These are phyloP conservation scores for Brachionus rubens DNA, from an alignment of 1,140 invertebrate genomes.

Conservation along the genomic window DNA sequence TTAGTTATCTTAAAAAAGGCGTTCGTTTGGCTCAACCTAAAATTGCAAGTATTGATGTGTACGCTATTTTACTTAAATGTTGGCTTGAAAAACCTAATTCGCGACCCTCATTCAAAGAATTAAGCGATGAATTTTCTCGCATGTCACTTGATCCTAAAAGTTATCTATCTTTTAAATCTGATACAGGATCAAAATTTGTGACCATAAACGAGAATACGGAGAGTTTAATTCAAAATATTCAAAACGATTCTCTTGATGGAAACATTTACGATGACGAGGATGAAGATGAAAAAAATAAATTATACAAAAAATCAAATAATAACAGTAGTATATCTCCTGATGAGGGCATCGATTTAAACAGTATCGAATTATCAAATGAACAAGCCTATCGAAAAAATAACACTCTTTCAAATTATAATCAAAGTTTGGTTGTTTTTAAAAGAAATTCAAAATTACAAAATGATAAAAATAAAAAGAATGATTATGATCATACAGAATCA, in stretches of 20 bases:
- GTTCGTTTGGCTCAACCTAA: neutral
- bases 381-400: conserved; percentile 5
- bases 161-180: conserved; percentile 19
- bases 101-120: conserved; percentile 24
- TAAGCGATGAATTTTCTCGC: neutral
- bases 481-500: too few species aligned
- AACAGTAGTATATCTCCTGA: conserved; percentile 14
- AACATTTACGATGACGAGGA: neutral
- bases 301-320: neutral
- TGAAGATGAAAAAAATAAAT: neutral
- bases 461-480: neutral
- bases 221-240: neutral
- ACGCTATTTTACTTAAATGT: conserved; percentile 3
- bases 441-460: neutral
- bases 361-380: neutral
- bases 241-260: neutral
- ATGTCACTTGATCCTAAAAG: neutral
- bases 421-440: conserved; percentile 20
- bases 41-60: conserved; percentile 20
- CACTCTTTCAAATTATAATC: neutral
- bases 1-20: conserved; percentile 8
- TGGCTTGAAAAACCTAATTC: conserved; percentile 11
- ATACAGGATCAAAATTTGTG: neutral
- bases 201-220: conserved; percentile 25
- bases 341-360: conserved; percentile 23